Conservation (phyloP, 2,113 vertebrate species). For the Arothron firmamentum region DNA sequence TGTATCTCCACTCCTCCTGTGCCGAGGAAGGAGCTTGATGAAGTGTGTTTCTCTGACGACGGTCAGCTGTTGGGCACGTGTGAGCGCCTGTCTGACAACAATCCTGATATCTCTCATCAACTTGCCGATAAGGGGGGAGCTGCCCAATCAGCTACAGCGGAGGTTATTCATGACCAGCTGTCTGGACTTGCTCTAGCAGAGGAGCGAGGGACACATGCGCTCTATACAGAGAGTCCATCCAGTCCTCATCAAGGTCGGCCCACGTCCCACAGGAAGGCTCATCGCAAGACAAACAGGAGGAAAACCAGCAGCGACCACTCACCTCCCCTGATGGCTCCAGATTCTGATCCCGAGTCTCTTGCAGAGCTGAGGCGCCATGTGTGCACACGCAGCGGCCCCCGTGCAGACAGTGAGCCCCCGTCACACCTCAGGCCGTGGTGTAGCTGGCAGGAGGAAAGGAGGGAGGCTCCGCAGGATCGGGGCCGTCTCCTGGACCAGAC, state of each 20-base stretch:
- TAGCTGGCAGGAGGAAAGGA: constrained; percentile 35
- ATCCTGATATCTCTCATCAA: constrained; percentile 57
- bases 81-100: constrained; percentile 48
- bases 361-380: background rate
- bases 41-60: constrained; percentile 60
- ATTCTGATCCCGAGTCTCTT: background rate
- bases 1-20: constrained; percentile 45
- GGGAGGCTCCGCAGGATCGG: constrained; percentile 30
- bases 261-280: constrained; percentile 64
- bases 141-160: constrained; percentile 18
- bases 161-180: background rate
- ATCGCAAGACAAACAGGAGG: constrained; percentile 70
- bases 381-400: background rate
- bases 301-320: constrained; percentile 50
- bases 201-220: background rate
- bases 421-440: constrained; percentile 16
- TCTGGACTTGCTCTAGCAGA: constrained; percentile 15
- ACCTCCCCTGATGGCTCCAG: background rate
- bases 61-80: constrained; percentile 49
- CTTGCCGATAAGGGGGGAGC: constrained; percentile 9
- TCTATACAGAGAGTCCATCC: background rate
- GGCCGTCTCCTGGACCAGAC: constrained; percentile 58
- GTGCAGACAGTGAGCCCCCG: background rate
- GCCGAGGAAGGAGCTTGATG: constrained; percentile 64
- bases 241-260: background rate